A percentile compares a stretch with the other conserved stretches of the same genome.
These are phyloP conservation scores for Poeciliopsis gracilis DNA, from an alignment of 2,797 vertebrate species.

Conservation along the genomic window DNA sequence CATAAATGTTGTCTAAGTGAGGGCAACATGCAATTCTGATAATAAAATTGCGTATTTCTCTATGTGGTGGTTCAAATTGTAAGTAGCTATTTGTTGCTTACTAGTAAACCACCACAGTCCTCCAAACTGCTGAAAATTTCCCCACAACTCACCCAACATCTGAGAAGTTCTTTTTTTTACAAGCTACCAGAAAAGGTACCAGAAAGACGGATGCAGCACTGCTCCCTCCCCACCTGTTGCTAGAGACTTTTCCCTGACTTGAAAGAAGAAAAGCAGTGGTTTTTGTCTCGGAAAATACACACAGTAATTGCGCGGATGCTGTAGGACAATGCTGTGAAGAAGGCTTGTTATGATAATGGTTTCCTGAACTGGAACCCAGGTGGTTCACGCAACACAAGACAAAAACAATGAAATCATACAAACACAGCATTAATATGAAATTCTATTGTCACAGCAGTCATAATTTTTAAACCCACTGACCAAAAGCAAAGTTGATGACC, in stretches of 20 bases:
- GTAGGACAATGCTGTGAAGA: no score
- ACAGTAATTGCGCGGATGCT: no score
- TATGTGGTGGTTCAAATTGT: not conserved
- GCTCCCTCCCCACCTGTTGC: not conserved
- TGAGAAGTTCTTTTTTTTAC: no score
- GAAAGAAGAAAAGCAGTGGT: not conserved
- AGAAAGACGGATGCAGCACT: no score
- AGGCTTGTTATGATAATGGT: no score
- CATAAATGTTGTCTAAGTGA: not conserved
- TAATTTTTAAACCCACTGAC: not conserved
- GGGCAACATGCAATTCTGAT: no score
- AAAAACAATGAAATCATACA: not conserved
- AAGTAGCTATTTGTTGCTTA: not conserved
- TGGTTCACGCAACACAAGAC: not conserved
- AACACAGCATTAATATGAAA: not conserved
- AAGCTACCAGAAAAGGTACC: no score
- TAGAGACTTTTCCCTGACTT: not conserved
- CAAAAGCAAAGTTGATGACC: not conserved
- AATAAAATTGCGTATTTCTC: not conserved
- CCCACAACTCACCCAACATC: no score
- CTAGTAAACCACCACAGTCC: no score
- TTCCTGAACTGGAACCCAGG: not conserved
- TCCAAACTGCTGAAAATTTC: no score
- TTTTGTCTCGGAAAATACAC: no score
- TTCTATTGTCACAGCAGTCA: not conserved